Percentiles rank a stretch among this genome's conserved stretches.
These are phyloP conservation scores for Centruroides sculpturatus DNA, from an alignment of 1,140 invertebrate species.

Conservation along the genomic window DNA sequence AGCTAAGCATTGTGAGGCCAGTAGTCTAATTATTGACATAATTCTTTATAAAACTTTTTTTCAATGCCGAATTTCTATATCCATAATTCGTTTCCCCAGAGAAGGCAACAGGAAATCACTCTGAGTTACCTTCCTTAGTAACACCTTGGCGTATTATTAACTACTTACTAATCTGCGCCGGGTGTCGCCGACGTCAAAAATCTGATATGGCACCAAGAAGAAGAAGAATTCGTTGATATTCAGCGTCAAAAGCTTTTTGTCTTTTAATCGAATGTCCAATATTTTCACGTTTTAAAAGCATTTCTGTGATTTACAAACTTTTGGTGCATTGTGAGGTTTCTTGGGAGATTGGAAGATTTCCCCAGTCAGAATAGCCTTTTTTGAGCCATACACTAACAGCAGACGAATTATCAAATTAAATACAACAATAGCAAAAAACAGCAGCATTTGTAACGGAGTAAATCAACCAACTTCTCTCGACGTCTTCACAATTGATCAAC, in stretches of 20 bases:
- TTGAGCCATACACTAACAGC: not conserved
- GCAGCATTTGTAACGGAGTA: no score
- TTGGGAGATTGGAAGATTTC: not conserved
- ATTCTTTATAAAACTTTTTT: constrained; percentile 4
- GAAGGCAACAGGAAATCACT: no score
- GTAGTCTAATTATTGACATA: constrained; percentile 1
- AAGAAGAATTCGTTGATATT: not conserved
- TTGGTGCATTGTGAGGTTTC: not conserved
- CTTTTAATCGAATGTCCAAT: not conserved
- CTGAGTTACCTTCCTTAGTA: no score
- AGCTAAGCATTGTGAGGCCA: constrained; percentile 1
- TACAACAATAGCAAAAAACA: no score
- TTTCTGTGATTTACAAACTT: not conserved
- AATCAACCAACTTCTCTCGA: no score
- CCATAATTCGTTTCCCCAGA: no score
- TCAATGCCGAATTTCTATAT: constrained; percentile 4
- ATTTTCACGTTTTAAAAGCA: not conserved
- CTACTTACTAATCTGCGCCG: no score
- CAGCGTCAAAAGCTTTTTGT: not conserved
- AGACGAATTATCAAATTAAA: not conserved
- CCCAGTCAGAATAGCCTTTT: not conserved
- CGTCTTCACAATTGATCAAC: no score
- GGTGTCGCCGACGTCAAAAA: no score
- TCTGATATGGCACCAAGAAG: no score
- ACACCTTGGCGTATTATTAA: no score